phyloP scores from a whole-genome alignment of 37 sponge, comb jelly and placozoan genomes.

The Spongilla lacustris region DNA sequence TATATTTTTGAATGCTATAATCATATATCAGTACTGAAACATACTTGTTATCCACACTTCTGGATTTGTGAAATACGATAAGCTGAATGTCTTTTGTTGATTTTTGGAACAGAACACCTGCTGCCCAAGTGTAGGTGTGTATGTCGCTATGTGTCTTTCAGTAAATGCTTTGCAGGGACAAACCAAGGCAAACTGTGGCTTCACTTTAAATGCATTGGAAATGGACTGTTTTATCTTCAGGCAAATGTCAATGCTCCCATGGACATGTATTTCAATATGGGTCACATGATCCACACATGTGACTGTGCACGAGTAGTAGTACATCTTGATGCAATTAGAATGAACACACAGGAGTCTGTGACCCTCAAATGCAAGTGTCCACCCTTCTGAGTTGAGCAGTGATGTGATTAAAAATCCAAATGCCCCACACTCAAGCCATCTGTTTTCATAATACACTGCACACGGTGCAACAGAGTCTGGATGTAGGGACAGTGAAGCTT shows the following conservation, averaged over 20 bases:
- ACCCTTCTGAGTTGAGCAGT: background rate
- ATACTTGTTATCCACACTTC: background rate
- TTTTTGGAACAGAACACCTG: background rate
- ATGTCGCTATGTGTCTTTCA: background rate
- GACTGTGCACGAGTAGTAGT: background rate
- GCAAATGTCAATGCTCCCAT: background rate
- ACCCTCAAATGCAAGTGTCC: background rate
- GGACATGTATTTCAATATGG: background rate
- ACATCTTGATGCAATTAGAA: background rate
- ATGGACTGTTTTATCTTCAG: background rate
- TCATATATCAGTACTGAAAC: too few relatives aligned
- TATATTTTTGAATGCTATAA: too few relatives aligned
- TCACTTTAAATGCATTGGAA: background rate
- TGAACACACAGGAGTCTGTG: background rate
- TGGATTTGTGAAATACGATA: background rate
- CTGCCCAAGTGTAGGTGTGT: too few relatives aligned
- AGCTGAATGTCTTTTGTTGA: constrained; percentile 14
- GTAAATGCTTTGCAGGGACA: background rate
- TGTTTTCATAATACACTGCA: background rate
- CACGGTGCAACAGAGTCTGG: background rate
- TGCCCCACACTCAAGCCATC: background rate
- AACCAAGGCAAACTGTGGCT: background rate
- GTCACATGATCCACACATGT: background rate
- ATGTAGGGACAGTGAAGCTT: background rate
- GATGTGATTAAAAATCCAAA: background rate